Base-by-base conservation (phyloP, 2,888 invertebrate species). In the Andricus quercusramuli region DNA sequence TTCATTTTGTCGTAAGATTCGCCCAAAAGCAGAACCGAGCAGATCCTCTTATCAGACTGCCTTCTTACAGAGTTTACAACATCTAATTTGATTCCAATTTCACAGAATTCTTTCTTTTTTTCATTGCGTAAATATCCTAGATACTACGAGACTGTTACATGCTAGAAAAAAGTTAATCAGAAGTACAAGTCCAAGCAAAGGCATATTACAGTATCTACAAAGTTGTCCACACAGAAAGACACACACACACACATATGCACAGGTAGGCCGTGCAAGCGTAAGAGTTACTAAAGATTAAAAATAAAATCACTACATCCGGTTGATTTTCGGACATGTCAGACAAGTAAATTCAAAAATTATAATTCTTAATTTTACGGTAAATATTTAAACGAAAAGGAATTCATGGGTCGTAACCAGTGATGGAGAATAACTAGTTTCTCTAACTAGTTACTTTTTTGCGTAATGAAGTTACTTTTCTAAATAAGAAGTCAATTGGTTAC, bases 181-280 rank as follows among this genome's bases (percentile, higher is more conserved):
- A 62, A 29, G 37, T 78, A 67, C 82, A 82, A 84, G 77, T 82
- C 78, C 76, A 84, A 84, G 84, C 84, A 41, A 74, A 80, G 44
- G 81, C 79, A 78, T 44, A 78, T 83, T 80, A 82, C n/a, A 29
- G 15, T 29, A 62, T 15, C 25, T 25, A 29, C 5, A 62, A 6
- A 62, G 25, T 25, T 62, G 3, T 62, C 6, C 62, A 29, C 62
- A 22, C 4, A 62, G 62, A 62, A 62, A 62, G 25, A 25, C 4
- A 62, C 13, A 13, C 13, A 62, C 13, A 13, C 13, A 62, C 62
- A 56, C 56, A n/a, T 9, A 56, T n/a, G 15, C 25, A 47, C 3
- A 62, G 62, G 17, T 47, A 62, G 62, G 62, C 25, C 25, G 6
- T 62, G 62, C 62, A 62, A 62, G 62, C 62, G 62, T 62, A 29